phyloP scores from a whole-genome alignment of 2,888 invertebrate genomes.

The Meteorus colon region DNA sequence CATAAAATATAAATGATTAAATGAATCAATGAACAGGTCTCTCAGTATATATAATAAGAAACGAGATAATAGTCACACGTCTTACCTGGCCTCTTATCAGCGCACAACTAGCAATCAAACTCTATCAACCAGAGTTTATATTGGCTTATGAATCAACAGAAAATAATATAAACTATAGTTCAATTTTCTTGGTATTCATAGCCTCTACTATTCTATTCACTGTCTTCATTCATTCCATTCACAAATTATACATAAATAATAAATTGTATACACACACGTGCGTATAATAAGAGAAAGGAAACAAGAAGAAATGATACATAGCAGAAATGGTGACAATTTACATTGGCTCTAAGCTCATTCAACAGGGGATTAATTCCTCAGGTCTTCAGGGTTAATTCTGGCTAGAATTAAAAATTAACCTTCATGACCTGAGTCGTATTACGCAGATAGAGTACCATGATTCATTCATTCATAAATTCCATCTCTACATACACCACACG shows the following conservation, averaged over 20 bases:
- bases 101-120: slow-evolving; percentile 55
- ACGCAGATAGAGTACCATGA: slow-evolving; percentile 63
- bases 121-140: slow-evolving; percentile 55
- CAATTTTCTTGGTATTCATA: not conserved
- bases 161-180: not conserved
- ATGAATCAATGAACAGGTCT: not conserved
- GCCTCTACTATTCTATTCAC: not conserved
- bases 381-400: slow-evolving; percentile 59
- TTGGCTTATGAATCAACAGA: slow-evolving; percentile 36
- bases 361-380: slow-evolving; percentile 24
- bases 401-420: slow-evolving; percentile 68
- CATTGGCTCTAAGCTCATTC: slow-evolving; percentile 6
- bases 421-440: slow-evolving; percentile 59
- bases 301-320: not conserved
- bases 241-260: no score
- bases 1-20: slow-evolving; percentile 1
- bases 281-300: no score
- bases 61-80: slow-evolving; percentile 26
- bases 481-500: slow-evolving; percentile 39
- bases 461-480: slow-evolving; percentile 54
- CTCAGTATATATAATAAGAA: not conserved
- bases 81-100: slow-evolving; percentile 59
- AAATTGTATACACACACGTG: no score
- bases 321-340: not conserved
- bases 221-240: no score